A percentile compares a stretch with the other conserved stretches of the same genome.
phyloP scores from a whole-genome alignment of 2,113 vertebrate genomes.

The Neogobius melanostomus region DNA sequence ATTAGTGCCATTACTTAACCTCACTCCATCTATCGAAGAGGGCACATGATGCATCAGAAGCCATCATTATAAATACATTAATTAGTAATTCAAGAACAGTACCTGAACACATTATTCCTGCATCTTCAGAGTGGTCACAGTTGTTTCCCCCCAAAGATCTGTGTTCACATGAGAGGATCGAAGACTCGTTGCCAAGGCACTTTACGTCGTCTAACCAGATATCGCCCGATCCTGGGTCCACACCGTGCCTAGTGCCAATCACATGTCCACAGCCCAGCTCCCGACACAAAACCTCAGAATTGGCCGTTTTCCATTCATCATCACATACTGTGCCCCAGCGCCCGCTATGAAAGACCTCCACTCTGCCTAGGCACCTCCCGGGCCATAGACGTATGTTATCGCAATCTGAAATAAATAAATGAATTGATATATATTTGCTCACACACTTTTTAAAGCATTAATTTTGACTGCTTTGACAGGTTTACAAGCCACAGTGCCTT shows the following conservation, averaged over 20 bases:
- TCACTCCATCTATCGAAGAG: constrained; percentile 39
- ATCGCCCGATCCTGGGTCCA: constrained; percentile 27
- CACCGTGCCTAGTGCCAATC: constrained; percentile 14
- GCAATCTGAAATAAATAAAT: constrained; percentile 41
- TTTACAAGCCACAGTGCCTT: no score
- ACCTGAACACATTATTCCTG: constrained; percentile 61
- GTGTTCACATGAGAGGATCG: constrained; percentile 50
- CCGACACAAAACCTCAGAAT: constrained; percentile 54
- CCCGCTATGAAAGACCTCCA: constrained; percentile 47
- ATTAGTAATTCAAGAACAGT: neutral
- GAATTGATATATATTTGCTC: neutral
- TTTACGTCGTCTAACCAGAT: constrained; percentile 67
- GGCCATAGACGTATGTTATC: constrained; percentile 16
- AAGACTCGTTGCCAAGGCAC: constrained; percentile 54
- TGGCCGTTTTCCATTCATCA: constrained; percentile 50
- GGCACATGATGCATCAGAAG: no score
- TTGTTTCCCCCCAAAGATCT: constrained; percentile 22
- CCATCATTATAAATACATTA: neutral
- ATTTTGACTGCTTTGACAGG: neutral
- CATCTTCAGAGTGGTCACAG: constrained; percentile 65
- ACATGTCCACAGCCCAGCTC: constrained; percentile 52
- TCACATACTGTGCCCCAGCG: constrained; percentile 65
- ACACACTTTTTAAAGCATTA: neutral
- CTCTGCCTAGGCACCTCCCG: constrained; percentile 54
- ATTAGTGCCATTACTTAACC: constrained; percentile 46